Conservation (phyloP, 2,113 vertebrate species). For the Vidua macroura region DNA sequence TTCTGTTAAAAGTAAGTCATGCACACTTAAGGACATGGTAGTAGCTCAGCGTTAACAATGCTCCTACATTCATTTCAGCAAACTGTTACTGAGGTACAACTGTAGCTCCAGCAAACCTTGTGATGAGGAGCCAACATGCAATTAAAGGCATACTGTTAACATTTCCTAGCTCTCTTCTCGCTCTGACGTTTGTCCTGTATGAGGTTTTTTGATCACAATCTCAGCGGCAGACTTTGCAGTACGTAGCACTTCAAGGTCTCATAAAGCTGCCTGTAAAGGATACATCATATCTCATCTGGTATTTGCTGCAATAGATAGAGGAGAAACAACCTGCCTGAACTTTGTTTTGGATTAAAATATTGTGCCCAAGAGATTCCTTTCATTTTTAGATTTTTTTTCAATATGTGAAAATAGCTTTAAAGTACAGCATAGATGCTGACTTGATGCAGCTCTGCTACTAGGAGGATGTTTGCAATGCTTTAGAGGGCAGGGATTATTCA, state of each 20-base stretch:
- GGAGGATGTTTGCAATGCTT: neutral
- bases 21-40: conserved; percentile 14
- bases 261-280: neutral
- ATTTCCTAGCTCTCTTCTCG: neutral
- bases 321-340: neutral
- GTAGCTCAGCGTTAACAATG: neutral
- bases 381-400: neutral
- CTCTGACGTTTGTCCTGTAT: neutral
- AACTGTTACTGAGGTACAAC: neutral
- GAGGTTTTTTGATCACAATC: neutral
- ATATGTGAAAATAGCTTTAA: neutral
- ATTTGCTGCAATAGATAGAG: neutral
- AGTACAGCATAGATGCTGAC: neutral
- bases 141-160: conserved; percentile 14
- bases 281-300: neutral
- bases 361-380: neutral
- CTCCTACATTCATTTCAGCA: conserved; percentile 6
- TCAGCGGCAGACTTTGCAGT: neutral
- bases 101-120: neutral
- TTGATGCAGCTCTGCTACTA: neutral
- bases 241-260: neutral
- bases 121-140: neutral
- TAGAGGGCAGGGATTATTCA: neutral
- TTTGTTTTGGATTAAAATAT: neutral
- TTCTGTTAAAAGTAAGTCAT: conserved; percentile 7